phyloP scores from a whole-genome alignment of 2,888 invertebrate species.

The Chirona hameri region DNA sequence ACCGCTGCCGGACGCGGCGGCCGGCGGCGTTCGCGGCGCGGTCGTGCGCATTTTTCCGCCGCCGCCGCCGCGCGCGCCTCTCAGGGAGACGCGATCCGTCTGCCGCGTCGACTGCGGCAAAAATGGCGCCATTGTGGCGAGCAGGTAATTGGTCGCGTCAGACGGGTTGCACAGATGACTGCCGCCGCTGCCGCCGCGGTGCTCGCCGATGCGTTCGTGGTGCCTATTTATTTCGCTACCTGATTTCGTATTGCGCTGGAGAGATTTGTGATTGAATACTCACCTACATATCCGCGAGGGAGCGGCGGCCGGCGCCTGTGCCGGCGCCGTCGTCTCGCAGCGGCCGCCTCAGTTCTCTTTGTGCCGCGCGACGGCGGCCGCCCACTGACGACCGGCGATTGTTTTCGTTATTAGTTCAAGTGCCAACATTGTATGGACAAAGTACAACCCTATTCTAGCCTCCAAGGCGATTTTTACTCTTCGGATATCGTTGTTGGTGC shows the following conservation, averaged over 20 bases:
- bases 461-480: conserved; percentile 28
- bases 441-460: conserved; percentile 29
- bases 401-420: conserved; percentile 29
- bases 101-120: background rate
- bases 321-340: background rate
- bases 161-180: background rate
- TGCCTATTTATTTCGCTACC: conserved; percentile 27
- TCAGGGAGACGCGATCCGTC: background rate
- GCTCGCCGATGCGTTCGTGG: background rate
- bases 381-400: background rate
- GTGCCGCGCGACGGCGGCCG: background rate
- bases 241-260: conserved; percentile 26
- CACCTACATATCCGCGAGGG: conserved; percentile 8
- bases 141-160: background rate
- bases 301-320: background rate
- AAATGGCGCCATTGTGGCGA: conserved; percentile 5
- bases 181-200: background rate
- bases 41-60: background rate
- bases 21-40: background rate
- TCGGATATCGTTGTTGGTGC: conserved; percentile 26
- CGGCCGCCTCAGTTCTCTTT: background rate
- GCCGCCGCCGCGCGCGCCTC: background rate
- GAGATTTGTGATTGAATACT: conserved; percentile 29
- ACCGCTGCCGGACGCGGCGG: background rate
- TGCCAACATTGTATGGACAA: conserved; percentile 28